Evolutionary conservation across 1,140 invertebrate genomes (phyloP).

Genomic region (Melitaea cinxia): DNA sequence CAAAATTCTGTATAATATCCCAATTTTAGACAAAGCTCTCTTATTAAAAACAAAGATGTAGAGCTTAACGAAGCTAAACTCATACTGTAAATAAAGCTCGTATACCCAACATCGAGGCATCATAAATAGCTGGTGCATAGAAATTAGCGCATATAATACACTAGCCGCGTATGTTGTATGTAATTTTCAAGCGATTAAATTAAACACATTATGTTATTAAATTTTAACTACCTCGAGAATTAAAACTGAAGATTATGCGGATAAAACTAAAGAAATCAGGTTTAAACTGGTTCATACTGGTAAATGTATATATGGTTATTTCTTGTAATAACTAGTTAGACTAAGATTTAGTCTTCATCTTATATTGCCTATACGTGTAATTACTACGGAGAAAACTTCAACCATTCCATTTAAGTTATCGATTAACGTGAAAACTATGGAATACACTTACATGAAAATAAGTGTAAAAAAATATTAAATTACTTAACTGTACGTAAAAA

Average conservation of each 20-base stretch:
- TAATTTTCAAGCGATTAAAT: neutral
- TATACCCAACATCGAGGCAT: neutral
- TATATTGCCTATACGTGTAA: no score
- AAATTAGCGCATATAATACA: neutral
- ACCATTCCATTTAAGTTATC: no score
- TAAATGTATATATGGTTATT: no score
- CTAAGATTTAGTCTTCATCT: no score
- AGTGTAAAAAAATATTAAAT: no score
- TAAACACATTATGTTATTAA: neutral
- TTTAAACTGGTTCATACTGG: no score
- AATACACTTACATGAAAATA: no score
- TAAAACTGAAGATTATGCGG: neutral
- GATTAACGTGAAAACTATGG: no score
- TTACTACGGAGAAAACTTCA: no score
- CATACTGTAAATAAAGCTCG: neutral
- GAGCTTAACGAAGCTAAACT: neutral
- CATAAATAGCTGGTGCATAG: neutral
- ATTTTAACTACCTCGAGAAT: neutral
- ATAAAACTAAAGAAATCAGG: no score
- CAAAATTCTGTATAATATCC: neutral
- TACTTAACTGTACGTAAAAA: no score
- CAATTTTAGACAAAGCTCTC: neutral
- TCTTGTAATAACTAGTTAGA: no score
- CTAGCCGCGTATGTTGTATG: neutral
- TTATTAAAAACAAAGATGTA: neutral